Percentiles rank a stretch among this genome's conserved stretches.
Conservation (phyloP, 2,797 vertebrate species). For the Lates japonicus region DNA sequence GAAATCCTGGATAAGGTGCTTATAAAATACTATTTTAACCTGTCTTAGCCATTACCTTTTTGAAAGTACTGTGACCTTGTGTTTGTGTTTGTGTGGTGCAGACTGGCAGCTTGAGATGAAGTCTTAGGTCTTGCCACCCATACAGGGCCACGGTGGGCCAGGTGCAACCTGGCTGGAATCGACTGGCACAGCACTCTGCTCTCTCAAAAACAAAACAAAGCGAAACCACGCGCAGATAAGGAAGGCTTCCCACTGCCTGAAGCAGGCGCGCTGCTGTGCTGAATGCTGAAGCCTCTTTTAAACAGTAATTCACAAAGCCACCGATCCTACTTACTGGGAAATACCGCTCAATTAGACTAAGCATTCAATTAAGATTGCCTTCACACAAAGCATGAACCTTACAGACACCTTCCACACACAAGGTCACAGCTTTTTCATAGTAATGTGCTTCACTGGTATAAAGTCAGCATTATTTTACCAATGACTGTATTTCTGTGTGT, state of each 20-base stretch:
- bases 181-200: slow-evolving; percentile 55
- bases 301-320: slow-evolving; percentile 59
- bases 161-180: slow-evolving; percentile 64
- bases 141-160: slow-evolving; percentile 39
- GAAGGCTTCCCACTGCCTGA: slow-evolving; percentile 58
- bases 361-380: slow-evolving; percentile 53
- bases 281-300: slow-evolving; percentile 64
- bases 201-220: slow-evolving; percentile 71
- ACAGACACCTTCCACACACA: slow-evolving; percentile 18
- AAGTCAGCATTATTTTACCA: slow-evolving; percentile 45
- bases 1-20: slow-evolving; percentile 7
- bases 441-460: slow-evolving; percentile 5
- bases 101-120: slow-evolving; percentile 69
- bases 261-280: slow-evolving; percentile 39
- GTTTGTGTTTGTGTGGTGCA: slow-evolving; percentile 45
- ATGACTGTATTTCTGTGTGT: slow-evolving; percentile 47
- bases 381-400: background rate
- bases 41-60: slow-evolving; percentile 42
- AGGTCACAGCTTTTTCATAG: slow-evolving; percentile 39
- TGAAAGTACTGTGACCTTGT: slow-evolving; percentile 63
- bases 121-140: slow-evolving; percentile 68
- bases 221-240: slow-evolving; percentile 55
- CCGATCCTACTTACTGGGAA: slow-evolving; percentile 52
- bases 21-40: slow-evolving; percentile 46
- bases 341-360: slow-evolving; percentile 58